Base-by-base conservation (phyloP, 2,888 invertebrate species). In the Erebia epiphron region DNA sequence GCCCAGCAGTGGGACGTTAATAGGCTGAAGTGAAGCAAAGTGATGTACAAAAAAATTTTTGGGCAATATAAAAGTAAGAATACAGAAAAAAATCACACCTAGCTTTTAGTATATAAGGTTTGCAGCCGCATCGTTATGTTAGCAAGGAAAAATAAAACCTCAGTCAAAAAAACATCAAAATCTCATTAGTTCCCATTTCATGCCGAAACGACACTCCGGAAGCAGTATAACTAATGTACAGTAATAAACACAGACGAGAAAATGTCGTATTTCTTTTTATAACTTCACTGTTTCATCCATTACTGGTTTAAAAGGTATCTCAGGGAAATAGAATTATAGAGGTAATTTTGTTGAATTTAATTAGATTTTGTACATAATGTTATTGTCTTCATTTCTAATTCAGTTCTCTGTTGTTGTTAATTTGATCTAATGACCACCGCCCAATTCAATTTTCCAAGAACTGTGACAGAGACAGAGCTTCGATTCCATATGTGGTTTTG, bases 121-220 rank as follows among this genome's bases (percentile, higher is more conserved):
- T 52, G 82, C 79, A 82, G 78, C 82, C 85, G 71, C 75, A 76
- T 75, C 75, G 76, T 78, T 76, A 78, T 73, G 74, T 74, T 75
- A 75, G 86, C 80, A 35, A 82, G 85, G 85, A 83, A 91, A 92
- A 92, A 92, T 92, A 93, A 93, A 90, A 90, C 87, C 87, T 89
- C 91, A 92, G 93, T 93, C 92, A 93, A 93, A 93, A 92, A 92
- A 93, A 92, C 93, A 93, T 93, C 93, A 93, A 92, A 93, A 92
- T 90, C 92, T 93, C 93, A 93, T 93, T 93, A 93, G 93, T 93
- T 92, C 89, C 88, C 91, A 90, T 92, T 93, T 89, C 92, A 91
- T 90, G 88, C 89, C 90, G 89, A 86, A 88, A 88, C 90, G 93
- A 91, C 92, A 91, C 91, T 91, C 91, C 91, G 93, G 92, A 92